phyloP scores from a whole-genome alignment of 2,113 vertebrate species.

The Tenrec ecaudatus region DNA sequence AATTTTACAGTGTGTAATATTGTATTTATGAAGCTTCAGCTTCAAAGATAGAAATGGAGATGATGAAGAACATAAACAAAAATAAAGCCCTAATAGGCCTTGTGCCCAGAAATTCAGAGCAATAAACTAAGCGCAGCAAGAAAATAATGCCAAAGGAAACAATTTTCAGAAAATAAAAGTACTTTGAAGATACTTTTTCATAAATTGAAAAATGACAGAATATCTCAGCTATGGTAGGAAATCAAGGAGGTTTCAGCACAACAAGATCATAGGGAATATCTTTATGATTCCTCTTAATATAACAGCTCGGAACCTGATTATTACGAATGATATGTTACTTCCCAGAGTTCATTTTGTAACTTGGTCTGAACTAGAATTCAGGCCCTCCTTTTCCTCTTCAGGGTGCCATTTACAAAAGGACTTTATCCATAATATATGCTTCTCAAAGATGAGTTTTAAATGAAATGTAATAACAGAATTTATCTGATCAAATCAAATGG shows the following conservation, averaged over 20 bases:
- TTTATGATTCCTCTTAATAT: background rate
- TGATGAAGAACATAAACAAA: constrained; percentile 71
- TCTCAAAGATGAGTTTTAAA: background rate
- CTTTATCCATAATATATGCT: background rate
- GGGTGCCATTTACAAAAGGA: background rate
- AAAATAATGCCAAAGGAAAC: constrained; percentile 55
- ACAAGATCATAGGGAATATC: background rate
- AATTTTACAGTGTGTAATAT: constrained; percentile 71
- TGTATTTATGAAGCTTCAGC: constrained; percentile 66
- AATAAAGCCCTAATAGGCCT: constrained; percentile 71
- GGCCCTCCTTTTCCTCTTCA: background rate
- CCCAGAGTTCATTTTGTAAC: background rate
- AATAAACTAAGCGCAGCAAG: constrained; percentile 56
- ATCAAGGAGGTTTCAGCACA: background rate
- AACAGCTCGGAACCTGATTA: background rate
- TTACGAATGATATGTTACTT: background rate
- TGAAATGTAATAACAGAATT: background rate
- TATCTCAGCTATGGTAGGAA: background rate
- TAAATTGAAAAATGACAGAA: constrained; percentile 32
- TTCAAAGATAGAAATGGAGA: constrained; percentile 77
- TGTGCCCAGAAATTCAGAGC: constrained; percentile 73
- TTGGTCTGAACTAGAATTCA: background rate
- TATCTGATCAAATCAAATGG: background rate
- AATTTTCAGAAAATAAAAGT: constrained; percentile 1
- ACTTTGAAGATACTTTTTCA: constrained; percentile 10